These are phyloP conservation scores for Polyergus mexicanus DNA, from an alignment of 1,140 invertebrate genomes.

Conservation along the genomic window DNA sequence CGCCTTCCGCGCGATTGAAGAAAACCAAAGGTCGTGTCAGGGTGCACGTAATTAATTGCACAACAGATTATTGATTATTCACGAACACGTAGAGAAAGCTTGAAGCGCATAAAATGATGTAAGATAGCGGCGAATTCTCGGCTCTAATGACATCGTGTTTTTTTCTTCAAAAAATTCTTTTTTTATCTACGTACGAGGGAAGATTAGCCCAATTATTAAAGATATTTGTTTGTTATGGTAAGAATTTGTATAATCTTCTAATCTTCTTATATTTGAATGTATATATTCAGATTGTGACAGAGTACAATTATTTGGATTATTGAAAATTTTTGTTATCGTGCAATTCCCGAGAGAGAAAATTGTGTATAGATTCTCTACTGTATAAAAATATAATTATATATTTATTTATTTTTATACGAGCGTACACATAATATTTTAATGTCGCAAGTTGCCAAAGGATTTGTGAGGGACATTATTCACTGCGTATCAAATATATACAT, in stretches of 20 bases:
- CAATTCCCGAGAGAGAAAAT: background rate
- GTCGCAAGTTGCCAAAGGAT: background rate
- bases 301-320: background rate
- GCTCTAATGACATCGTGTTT: slow-evolving; percentile 36
- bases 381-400: too few relatives aligned
- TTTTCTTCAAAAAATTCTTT: background rate
- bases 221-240: background rate
- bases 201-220: background rate
- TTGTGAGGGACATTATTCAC: background rate
- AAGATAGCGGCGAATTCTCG: slow-evolving; percentile 4
- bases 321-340: background rate
- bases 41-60: slow-evolving; percentile 57
- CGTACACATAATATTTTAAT: background rate
- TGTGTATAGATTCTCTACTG: background rate
- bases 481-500: background rate
- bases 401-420: background rate
- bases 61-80: slow-evolving; percentile 61
- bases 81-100: slow-evolving; percentile 11
- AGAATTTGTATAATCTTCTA: slow-evolving; percentile 2
- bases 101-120: slow-evolving; percentile 14
- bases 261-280: background rate
- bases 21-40: slow-evolving; percentile 43
- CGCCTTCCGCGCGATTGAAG: background rate
- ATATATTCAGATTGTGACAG: background rate
- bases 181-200: background rate